Percentiles rank a stretch among this genome's conserved stretches.
Evolutionary conservation across 2,113 vertebrate species (phyloP).

Genomic region (Dasyprocta punctata): DNA sequence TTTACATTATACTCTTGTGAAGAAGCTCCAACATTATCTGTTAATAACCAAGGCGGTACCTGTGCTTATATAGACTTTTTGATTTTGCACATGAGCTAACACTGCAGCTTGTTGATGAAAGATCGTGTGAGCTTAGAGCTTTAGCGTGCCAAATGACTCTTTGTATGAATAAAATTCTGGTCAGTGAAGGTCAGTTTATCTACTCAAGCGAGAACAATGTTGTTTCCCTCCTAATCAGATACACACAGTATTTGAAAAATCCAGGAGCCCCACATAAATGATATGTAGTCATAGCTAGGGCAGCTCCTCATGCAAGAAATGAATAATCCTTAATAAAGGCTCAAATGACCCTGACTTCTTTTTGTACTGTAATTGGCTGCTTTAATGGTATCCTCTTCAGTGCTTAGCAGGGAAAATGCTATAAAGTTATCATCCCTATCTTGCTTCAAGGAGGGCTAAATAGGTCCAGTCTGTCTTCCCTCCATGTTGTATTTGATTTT

Average conservation of each 20-base stretch:
- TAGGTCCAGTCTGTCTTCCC: constrained; percentile 55
- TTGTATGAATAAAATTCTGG: constrained; percentile 54
- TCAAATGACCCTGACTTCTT: constrained; percentile 49
- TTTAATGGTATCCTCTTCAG: constrained; percentile 61
- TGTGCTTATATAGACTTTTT: constrained; percentile 48
- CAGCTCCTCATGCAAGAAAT: constrained; percentile 65
- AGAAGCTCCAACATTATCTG: constrained; percentile 64
- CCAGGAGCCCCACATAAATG: constrained; percentile 46
- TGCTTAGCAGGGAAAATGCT: constrained; percentile 54
- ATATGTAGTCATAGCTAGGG: constrained; percentile 43
- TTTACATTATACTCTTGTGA: constrained; percentile 65
- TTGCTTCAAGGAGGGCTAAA: constrained; percentile 62
- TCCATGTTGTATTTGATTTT: constrained; percentile 67
- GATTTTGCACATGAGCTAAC: constrained; percentile 65
- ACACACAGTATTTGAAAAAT: constrained; percentile 54
- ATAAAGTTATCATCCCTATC: constrained; percentile 64
- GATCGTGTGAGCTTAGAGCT: constrained; percentile 42
- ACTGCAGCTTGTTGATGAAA: constrained; percentile 18
- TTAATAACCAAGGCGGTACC: constrained; percentile 66
- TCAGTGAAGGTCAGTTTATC: constrained; percentile 72
- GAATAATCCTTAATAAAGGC: constrained; percentile 75
- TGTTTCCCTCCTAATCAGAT: constrained; percentile 73
- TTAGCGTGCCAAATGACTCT: constrained; percentile 31
- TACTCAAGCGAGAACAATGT: constrained; percentile 46
- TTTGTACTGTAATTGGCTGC: constrained; percentile 60